Evolutionary conservation across 2,888 invertebrate genomes (phyloP), one percentile per base, ranked within the genome.

Genomic region (Orthosia gothica): DNA sequence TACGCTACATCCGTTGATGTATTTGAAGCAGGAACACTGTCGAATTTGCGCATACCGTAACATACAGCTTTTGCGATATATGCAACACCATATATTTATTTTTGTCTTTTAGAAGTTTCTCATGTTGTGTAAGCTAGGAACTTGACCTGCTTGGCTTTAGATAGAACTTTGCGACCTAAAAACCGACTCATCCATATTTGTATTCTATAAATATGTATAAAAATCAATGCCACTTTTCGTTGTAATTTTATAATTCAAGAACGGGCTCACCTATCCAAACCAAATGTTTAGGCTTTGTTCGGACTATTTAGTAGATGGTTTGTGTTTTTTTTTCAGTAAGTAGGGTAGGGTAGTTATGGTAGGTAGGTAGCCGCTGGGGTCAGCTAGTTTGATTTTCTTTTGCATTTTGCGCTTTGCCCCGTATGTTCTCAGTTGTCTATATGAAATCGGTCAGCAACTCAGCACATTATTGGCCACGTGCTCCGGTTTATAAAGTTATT

Each of bases 1-100:
- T 92, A 91, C 92, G 91, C 88, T 87, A 91, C 90, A 93, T 92
- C 92, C 92, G 91, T 89, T 92, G 89, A 91, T 89, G 88, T 90
- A 87, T 91, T 89, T 90, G 88, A 88, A 88, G 83, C 85, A 83
- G 84, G 87, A 87, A 88, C 87, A 74, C 84, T 85, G 80, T 83
- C 84, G 79, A 84, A 87, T 88, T 88, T 76, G 79, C 86, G 75
- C 63, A 82, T 84, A 71, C 74, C 57, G 59, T 63, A 40, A 45
- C 59, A 55, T 70, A 5, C 20, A 70, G 65, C 65, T 52, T 54
- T 74, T 70, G 71, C 50, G 64, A 32, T 75, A 40, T 65, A 55
- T 58, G 20, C 69, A 79, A 61, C 40, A 26, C 13, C 20, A 20
- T 59, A 12, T 55, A 15, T 64, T 52, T 58, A 15, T 63, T 45